Base-by-base conservation (phyloP, 1,140 invertebrate species). In the Drosophila pseudoananassae region DNA sequence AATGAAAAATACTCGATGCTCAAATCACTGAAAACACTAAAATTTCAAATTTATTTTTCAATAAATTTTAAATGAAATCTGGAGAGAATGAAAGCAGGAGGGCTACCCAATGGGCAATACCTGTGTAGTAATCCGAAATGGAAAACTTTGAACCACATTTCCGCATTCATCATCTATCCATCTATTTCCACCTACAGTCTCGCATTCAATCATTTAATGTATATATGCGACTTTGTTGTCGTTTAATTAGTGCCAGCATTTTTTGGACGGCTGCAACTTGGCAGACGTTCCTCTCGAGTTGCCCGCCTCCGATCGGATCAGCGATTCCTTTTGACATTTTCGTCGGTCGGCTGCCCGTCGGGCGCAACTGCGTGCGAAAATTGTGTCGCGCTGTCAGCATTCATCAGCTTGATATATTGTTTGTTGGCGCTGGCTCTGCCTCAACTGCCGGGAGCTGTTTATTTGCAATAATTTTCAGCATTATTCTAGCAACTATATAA, bases 321-420 rank as follows among this genome's bases (percentile, higher is more conserved):
- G 59, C 51, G n/a, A 49, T 55, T 56, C 5, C 25, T 49, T 75
- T 61, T 81, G 78, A 87, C 82, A 85, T 57, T 82, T 82, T 69
- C 75, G 69, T 81, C 74, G 81, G 78, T 70, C 53, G 82, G 60
- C 68, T 76, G 74, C 50, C 56, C 31, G 60, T 43, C 71, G 71
- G 71, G 71, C 51, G 54, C 50, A 78, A 83, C 63, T 85, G 81
- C 81, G 73, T 84, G 74, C 64, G 61, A 75, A 85, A 81, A 71
- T 70, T 84, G 80, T 84, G 76, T 54, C 63, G 56, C 63, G 23
- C 63, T 76, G 74, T 76, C 74, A 68, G 55, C 72, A 49, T 68
- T 59, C 55, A 58, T 78, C 55, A 49, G 45, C 25, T 59, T 82
- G 82, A 82, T 71, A 78, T 76, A 88, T 85, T 72, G 64, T 76